phyloP scores from a whole-genome alignment of 2,113 vertebrate genomes.

The Oryctolagus cuniculus region mOryCun1.1 NC_091443.1:22252501-22253000 shows the following conservation, averaged over 20 bases:
- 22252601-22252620: background rate
- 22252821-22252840: background rate
- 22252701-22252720: background rate
- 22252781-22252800: background rate
- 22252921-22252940: slow-evolving; percentile 44
- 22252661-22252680: background rate
- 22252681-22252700: background rate
- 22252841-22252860: background rate
- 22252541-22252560: background rate
- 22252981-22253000: slow-evolving; percentile 76
- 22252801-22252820: background rate
- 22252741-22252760: background rate
- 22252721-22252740: background rate
- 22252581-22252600: background rate
- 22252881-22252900: slow-evolving; percentile 46
- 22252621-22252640: background rate
- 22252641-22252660: background rate
- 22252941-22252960: slow-evolving; percentile 77
- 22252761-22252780: background rate
- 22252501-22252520: background rate
- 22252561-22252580: too few relatives aligned
- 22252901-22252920: slow-evolving; percentile 28
- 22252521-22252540: background rate
- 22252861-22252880: slow-evolving; percentile 28
- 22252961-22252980: slow-evolving; percentile 74